Percentiles rank a stretch among this genome's conserved stretches.
These are phyloP conservation scores for Australoheros scitulus DNA, from an alignment of 2,113 vertebrate species.

Conservation along the genomic window DNA sequence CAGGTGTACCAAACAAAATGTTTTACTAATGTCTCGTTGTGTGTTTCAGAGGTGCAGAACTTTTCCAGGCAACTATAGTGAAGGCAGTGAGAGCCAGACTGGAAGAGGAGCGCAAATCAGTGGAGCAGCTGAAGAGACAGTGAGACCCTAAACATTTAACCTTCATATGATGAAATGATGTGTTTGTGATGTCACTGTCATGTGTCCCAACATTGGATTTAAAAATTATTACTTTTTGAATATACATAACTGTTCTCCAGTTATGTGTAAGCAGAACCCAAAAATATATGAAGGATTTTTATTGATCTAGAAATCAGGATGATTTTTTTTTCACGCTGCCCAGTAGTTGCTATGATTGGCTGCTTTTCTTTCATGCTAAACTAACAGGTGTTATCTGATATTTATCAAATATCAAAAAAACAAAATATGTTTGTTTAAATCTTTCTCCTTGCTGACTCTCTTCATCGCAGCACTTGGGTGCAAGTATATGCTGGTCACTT, in stretches of 20 bases:
- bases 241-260: neutral
- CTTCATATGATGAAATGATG: neutral
- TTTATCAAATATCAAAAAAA: neutral
- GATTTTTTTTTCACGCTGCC: neutral
- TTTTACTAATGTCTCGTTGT: conserved; percentile 8
- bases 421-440: rapidly evolving
- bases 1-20: neutral
- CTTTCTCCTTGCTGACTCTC: neutral
- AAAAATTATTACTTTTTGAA: neutral
- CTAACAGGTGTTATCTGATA: neutral
- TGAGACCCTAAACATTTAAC: conserved; percentile 76
- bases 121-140: conserved; percentile 99
- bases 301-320: neutral
- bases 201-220: neutral
- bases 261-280: neutral
- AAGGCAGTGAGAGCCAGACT: conserved; percentile 96
- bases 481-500: neutral
- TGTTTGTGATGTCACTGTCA: neutral
- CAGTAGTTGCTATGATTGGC: neutral
- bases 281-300: neutral
- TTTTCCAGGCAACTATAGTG: conserved; percentile 98
- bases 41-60: conserved; percentile 91
- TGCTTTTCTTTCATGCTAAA: neutral
- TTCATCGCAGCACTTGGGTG: neutral
- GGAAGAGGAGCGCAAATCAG: conserved; percentile 96